Evolutionary conservation across 2,888 invertebrate species (phyloP), one percentile per base, ranked within the genome.

Genomic region (Schrankia costaestrigalis): DNA sequence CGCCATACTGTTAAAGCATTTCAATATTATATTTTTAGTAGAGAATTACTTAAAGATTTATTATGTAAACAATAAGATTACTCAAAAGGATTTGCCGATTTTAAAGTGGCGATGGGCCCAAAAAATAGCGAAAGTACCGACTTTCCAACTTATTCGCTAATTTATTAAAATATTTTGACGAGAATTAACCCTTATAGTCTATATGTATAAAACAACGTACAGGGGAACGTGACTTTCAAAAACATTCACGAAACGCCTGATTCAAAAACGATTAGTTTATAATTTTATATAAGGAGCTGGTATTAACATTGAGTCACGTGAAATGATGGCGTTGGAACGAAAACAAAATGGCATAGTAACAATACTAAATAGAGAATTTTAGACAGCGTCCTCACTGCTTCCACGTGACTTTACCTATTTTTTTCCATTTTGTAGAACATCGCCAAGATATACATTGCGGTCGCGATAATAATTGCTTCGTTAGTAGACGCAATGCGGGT

Each of bases 281-380:
- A 38, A 21, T 13, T 24, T 24, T 24, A 34, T 25, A 39, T 25
- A 34, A 37, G 11, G 31, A 21, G 3, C 18, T 10, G 12, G 18
- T 15, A 58, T 63, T 56, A 53, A 21, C 58, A 64, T 62, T 32
- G n/a, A 25, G 34, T 57, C 63, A 63, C 63, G 61, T 63, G 63
- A 56, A 52, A 11, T 10, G 14, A 28, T 30, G 30, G 24, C 31
- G 37, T 31, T 48, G 11, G 22, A 30, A 25, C 17, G 30, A 50
- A 49, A 55, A 46, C 22, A 41, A 46, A 38, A 45, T 21, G 12
- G 21, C 41, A 37, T 45, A 15, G 32, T 19, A 41, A 40, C 37
- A 35, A 12, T 24, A 34, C 21, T 15, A 9, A 10, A 10, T 17
- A 28, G 15, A 31, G 15, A 35, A 28, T 23, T 11, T 38, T 17